phyloP scores from a whole-genome alignment of 2,888 invertebrate genomes.

The Cryptocheilus praepositus region DNA sequence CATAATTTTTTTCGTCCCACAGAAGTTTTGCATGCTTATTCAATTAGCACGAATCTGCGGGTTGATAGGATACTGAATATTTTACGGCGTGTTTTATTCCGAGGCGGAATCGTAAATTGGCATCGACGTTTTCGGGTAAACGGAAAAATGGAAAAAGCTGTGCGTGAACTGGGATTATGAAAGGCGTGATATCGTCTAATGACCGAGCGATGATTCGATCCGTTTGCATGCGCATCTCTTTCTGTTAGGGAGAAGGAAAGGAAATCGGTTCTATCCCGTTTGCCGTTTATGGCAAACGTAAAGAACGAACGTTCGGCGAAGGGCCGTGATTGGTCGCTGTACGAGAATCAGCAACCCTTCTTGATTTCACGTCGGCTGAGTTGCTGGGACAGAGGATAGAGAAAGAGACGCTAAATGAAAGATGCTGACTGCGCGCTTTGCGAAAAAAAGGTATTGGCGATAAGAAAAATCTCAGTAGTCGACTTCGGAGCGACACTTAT shows the following conservation, averaged over 20 bases:
- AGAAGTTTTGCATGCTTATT: too few species aligned
- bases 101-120: too few species aligned
- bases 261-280: conserved; percentile 27
- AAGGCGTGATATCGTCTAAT: not conserved
- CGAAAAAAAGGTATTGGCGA: too few species aligned
- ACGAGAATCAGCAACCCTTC: conserved; percentile 34
- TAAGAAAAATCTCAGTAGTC: too few species aligned
- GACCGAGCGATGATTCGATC: not conserved
- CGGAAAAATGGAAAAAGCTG: not conserved
- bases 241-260: not conserved
- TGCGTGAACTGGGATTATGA: not conserved
- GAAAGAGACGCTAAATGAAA: conserved; percentile 8
- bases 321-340: conserved; percentile 24
- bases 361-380: conserved; percentile 30
- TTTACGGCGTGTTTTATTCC: too few species aligned
- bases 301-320: conserved; percentile 41
- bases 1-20: too few species aligned
- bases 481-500: too few species aligned
- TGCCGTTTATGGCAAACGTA: conserved; percentile 51
- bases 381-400: conserved; percentile 21
- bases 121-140: not conserved
- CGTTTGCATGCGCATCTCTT: not conserved
- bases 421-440: not conserved
- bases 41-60: too few species aligned
- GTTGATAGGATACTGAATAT: too few species aligned